Percentiles rank a stretch among this genome's conserved stretches.
These are phyloP conservation scores for Goniozus legneri DNA, from an alignment of 1,140 invertebrate genomes.

Conservation along the genomic window DNA sequence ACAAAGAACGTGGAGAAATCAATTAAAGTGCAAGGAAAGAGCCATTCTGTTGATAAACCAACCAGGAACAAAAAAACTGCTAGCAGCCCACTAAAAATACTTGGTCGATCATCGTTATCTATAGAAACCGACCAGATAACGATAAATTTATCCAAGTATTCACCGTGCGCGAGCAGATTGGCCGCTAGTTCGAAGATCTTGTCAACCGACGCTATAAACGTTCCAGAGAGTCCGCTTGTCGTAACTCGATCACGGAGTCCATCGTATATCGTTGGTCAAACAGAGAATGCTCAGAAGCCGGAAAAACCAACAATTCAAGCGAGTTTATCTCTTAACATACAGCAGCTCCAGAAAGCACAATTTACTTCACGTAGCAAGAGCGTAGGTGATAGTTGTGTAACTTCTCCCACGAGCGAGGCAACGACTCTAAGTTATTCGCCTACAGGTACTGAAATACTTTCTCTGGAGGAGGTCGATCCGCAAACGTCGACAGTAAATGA, in stretches of 20 bases:
- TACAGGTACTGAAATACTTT: constrained; percentile 38
- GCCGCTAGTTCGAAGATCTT: constrained; percentile 50
- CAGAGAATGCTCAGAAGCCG: constrained; percentile 7
- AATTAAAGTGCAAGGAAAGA: constrained; percentile 22
- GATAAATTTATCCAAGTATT: constrained; percentile 49
- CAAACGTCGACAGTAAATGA: constrained; percentile 18
- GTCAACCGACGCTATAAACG: constrained; percentile 30
- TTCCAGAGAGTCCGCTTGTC: constrained; percentile 42
- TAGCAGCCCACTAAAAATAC: constrained; percentile 41
- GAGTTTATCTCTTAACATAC: constrained; percentile 36
- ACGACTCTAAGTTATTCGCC: constrained; percentile 43
- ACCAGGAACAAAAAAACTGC: constrained; percentile 32
- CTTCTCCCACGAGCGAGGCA: constrained; percentile 42
- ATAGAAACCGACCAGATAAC: constrained; percentile 38
- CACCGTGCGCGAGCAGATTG: constrained; percentile 48
- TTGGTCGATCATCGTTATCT: constrained; percentile 42
- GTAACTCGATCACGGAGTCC: constrained; percentile 38
- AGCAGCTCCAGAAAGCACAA: constrained; percentile 30
- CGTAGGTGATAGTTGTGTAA: constrained; percentile 43
- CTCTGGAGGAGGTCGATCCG: constrained; percentile 33
- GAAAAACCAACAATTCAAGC: constrained; percentile 30
- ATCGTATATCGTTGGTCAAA: constrained; percentile 17
- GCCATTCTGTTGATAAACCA: constrained; percentile 26
- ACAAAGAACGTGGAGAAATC: constrained; percentile 28
- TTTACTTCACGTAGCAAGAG: constrained; percentile 35